These are phyloP conservation scores for Cebidichthys violaceus DNA, from an alignment of 2,113 vertebrate genomes.

Conservation along the genomic window DNA sequence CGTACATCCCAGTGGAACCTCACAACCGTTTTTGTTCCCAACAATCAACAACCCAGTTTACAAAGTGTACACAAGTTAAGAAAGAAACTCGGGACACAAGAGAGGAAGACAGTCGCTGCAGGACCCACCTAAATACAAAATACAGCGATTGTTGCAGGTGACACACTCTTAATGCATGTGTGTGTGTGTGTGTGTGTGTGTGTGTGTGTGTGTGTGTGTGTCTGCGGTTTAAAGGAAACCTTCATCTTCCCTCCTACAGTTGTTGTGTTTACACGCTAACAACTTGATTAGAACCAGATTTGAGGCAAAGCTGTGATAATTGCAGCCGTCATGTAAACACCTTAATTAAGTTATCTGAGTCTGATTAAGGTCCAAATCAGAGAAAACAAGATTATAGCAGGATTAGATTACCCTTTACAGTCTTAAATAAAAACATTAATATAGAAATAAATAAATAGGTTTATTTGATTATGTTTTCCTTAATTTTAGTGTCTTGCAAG, in stretches of 20 bases:
- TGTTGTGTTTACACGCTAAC: background rate
- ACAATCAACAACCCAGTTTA: constrained; percentile 40
- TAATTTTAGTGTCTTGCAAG: too few relatives aligned
- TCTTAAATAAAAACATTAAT: too few relatives aligned
- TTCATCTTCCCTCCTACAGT: background rate
- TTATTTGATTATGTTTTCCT: too few relatives aligned
- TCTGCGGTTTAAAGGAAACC: background rate
- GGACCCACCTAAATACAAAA: too few relatives aligned
- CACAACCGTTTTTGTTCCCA: background rate
- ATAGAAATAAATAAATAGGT: too few relatives aligned
- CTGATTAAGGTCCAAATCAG: background rate
- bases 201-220: background rate
- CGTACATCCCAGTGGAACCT: constrained; percentile 3
- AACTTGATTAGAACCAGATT: constrained; percentile 8
- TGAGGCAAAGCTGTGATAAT: constrained; percentile 13
- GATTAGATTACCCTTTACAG: background rate
- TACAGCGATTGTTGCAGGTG: background rate
- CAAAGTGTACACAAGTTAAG: constrained; percentile 5
- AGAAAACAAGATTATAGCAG: background rate
- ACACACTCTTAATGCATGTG: too few relatives aligned
- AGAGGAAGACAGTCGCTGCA: background rate
- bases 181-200: too few relatives aligned
- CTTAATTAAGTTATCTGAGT: constrained; percentile 1
- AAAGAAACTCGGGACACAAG: constrained; percentile 7
- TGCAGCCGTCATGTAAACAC: constrained; percentile 12